Conservation (phyloP, 2,888 invertebrate genomes). For the Rhabditoides inermis region DNA sequence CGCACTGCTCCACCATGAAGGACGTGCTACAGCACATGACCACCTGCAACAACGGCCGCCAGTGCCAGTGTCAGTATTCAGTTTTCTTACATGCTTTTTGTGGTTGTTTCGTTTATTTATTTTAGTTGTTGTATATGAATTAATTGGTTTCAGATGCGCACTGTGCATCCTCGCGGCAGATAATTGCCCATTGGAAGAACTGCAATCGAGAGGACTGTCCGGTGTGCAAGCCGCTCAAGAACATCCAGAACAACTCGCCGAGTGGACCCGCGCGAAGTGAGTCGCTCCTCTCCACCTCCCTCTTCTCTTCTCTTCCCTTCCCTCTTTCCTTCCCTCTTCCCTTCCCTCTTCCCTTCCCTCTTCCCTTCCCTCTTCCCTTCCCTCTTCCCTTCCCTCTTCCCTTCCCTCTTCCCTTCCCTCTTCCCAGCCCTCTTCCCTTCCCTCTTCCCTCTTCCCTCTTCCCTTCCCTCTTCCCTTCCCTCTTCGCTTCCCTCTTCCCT, state of each 20-base stretch:
- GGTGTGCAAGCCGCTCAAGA: constrained; percentile 89
- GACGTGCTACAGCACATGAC: constrained; percentile 96
- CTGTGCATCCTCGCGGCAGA: constrained; percentile 95
- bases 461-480: no score
- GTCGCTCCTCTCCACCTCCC: no score
- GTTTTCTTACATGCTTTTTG: neutral
- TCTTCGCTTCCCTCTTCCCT: no score
- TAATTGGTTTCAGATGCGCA: constrained; percentile 65
- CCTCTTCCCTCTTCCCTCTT: no score
- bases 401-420: no score
- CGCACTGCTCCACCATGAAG: constrained; percentile 99
- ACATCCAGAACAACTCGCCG: constrained; percentile 68
- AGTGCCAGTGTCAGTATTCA: constrained; percentile 50
- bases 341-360: no score
- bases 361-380: no score
- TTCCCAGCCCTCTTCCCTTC: no score
- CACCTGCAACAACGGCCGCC: constrained; percentile 76
- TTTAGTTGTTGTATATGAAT: neutral
- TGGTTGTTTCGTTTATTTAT: neutral
- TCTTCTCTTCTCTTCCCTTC: no score
- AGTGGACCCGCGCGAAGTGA: no score
- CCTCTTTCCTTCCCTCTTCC: no score
- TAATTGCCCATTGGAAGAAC: constrained; percentile 97
- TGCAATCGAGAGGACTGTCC: constrained; percentile 90
- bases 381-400: no score